phyloP scores from a whole-genome alignment of 2,797 vertebrate species.

The Gallinago stenura region DNA sequence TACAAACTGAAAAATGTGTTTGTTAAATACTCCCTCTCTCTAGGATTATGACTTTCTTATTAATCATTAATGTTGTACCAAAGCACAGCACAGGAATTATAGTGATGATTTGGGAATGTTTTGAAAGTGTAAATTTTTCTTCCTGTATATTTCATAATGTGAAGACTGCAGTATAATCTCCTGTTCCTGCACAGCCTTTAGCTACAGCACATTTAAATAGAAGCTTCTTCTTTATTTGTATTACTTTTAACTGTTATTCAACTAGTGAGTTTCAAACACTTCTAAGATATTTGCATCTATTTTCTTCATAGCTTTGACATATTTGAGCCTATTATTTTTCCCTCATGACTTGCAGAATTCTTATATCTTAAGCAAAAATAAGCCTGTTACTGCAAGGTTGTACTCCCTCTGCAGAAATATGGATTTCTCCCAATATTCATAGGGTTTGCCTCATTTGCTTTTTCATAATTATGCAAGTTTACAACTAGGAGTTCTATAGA shows the following conservation, averaged over 20 bases:
- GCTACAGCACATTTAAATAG: background rate
- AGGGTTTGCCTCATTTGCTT: background rate
- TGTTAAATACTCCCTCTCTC: conserved; percentile 1
- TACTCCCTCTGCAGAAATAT: background rate
- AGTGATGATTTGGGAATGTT: background rate
- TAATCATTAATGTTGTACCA: background rate
- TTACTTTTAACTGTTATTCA: background rate
- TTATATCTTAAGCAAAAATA: background rate
- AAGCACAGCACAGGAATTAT: background rate
- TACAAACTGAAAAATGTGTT: conserved; percentile 12
- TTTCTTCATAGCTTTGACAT: background rate
- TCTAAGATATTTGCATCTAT: background rate
- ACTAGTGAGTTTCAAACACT: background rate
- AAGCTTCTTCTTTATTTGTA: conserved; percentile 11
- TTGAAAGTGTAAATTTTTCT: background rate
- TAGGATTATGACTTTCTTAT: background rate
- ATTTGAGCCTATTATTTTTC: background rate
- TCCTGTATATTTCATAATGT: background rate
- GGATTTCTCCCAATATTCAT: background rate
- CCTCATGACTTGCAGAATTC: background rate
- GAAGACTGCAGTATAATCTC: background rate
- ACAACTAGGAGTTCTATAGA: background rate
- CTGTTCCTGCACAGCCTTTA: background rate
- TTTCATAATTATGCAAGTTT: background rate
- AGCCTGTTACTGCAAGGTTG: background rate